Base-by-base conservation (phyloP, 2,888 invertebrate genomes). In the Therioaphis trifolii region DNA sequence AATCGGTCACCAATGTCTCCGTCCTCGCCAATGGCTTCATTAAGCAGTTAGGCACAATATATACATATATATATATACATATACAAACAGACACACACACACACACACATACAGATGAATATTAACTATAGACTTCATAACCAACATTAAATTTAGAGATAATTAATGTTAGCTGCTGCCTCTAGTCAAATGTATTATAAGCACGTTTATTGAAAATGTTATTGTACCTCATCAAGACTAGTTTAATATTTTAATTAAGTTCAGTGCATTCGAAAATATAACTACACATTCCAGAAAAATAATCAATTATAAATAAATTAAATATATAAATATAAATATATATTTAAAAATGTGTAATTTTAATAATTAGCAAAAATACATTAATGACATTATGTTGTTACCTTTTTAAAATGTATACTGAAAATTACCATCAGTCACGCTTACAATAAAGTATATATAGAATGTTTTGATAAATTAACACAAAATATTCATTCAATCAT, bases 1-100 rank as follows among this genome's bases (percentile, higher is more conserved):
- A 86, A 93, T 86, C 93, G 95, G 90, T 95, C 95, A 88, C 95
- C 95, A 87, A 91, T 95, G 89, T 95, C 95, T 89, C 95, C 95
- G 88, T 93, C 93, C 89, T 93, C 93, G 88, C 94, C 94, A 88
- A 93, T 94, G 89, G 96, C 96, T 85, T 95, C 95, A 88, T 96
- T 96, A 88, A 95, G 95, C 93, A 96, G 96, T 94, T 96, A 96
- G 72, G 72, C 72, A 27, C 24, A 63, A 46, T n/a, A 61, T 7
- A 46, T 29, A 66, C n/a, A n/a, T n/a, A n/a, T n/a, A n/a, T n/a
- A n/a, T n/a, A n/a, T n/a, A n/a, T n/a, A n/a, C n/a, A n/a, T n/a
- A n/a, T n/a, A n/a, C n/a, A n/a, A n/a, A n/a, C n/a, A n/a, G n/a
- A n/a, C n/a, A n/a, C n/a, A n/a, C n/a, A n/a, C 11, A 71, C 46